Percentiles rank a stretch among this genome's conserved stretches.
phyloP scores from a whole-genome alignment of 2,888 invertebrate genomes.

The Oscheius myriophilus region DNA sequence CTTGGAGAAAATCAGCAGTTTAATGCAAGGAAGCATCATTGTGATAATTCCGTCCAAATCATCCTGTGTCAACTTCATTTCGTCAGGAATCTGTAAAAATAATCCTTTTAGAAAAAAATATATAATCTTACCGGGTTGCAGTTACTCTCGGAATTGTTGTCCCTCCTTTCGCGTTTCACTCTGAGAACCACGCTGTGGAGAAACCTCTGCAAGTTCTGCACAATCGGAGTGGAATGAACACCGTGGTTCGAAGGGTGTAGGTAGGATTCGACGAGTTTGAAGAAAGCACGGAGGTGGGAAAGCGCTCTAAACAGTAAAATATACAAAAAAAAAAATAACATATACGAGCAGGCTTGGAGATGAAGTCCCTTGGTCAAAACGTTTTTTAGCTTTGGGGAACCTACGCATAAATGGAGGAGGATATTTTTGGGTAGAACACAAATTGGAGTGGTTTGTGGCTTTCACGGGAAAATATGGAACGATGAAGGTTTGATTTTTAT shows the following conservation, averaged over 20 bases:
- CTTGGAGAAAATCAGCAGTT: conserved; percentile 83
- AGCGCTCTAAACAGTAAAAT: conserved; percentile 44
- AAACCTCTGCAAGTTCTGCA: conserved; percentile 73
- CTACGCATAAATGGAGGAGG: too few relatives aligned
- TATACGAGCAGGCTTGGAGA: too few relatives aligned
- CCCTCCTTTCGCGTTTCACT: conserved; percentile 70
- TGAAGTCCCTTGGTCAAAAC: too few relatives aligned
- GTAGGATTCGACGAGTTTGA: conserved; percentile 86
- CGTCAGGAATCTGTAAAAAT: conserved; percentile 75
- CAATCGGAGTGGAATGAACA: conserved; percentile 76
- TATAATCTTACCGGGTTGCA: conserved; percentile 72
- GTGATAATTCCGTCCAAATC: conserved; percentile 60
- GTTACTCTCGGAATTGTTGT: conserved; percentile 30
- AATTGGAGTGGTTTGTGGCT: too few relatives aligned
- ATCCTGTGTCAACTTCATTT: conserved; percentile 80
- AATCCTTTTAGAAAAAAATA: conserved; percentile 4
- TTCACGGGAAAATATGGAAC: too few relatives aligned
- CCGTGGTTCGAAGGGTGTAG: conserved; percentile 89
- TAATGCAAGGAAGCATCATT: conserved; percentile 76
- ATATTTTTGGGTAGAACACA: too few relatives aligned
- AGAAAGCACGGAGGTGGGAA: conserved; percentile 79
- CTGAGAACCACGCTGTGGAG: conserved; percentile 30
- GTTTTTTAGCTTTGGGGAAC: too few relatives aligned
- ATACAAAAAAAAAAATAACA: background rate
- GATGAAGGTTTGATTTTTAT: too few relatives aligned